These are phyloP conservation scores for Cromileptes altivelis DNA, from an alignment of 2,113 vertebrate species.

Conservation along the genomic window DNA sequence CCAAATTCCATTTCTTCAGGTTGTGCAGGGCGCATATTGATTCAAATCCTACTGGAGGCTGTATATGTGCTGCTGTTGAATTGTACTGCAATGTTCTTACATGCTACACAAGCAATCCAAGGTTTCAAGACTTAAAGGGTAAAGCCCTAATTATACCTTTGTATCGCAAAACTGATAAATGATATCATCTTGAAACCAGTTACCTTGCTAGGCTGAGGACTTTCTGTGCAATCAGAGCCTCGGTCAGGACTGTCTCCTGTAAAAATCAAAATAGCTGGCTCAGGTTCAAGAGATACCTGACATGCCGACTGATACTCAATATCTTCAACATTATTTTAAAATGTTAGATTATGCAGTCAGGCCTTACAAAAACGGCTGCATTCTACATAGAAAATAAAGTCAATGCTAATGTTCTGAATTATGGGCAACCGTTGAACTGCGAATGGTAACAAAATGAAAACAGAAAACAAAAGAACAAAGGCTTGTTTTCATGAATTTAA, in stretches of 20 bases:
- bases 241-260: constrained; percentile 51
- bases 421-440: not conserved
- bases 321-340: not conserved
- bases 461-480: not conserved
- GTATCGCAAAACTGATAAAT: not conserved
- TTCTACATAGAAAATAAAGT: not conserved
- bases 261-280: constrained; percentile 20
- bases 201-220: constrained; percentile 55
- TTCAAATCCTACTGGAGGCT: not conserved
- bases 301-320: not conserved
- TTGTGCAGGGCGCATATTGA: not conserved
- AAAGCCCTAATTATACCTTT: not conserved
- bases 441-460: not conserved
- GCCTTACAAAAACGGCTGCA: not conserved
- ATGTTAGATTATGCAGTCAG: not conserved
- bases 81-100: not conserved
- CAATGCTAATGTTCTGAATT: not conserved
- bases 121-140: not conserved
- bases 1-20: not conserved
- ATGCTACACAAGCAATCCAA: not conserved
- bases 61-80: not conserved
- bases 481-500: not conserved
- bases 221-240: constrained; percentile 51
- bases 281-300: constrained; percentile 3
- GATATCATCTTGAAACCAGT: not conserved